A percentile compares a stretch with the other conserved stretches of the same genome.
These are phyloP conservation scores for Aspidiotus rigidus DNA, from an alignment of 2,888 invertebrate species.

Conservation along the genomic window DNA sequence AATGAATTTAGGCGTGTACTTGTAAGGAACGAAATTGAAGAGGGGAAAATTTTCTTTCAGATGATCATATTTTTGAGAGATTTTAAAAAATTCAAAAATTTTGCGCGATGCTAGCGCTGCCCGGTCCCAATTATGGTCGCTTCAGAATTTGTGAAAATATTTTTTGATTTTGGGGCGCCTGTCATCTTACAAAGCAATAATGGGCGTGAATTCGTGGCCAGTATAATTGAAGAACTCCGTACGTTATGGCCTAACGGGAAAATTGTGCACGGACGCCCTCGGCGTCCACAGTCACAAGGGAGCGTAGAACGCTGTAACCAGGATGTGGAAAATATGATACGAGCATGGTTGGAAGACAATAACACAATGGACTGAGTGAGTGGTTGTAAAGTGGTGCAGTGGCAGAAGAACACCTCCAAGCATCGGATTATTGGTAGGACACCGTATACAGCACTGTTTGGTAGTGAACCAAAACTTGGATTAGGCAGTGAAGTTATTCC, in stretches of 20 bases:
- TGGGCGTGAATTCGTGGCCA: slow-evolving; percentile 5
- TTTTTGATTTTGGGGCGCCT: slow-evolving; percentile 27
- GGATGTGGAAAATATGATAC: not conserved
- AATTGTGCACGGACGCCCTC: no score
- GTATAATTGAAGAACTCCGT: not conserved
- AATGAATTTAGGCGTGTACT: no score
- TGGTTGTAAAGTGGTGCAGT: not conserved
- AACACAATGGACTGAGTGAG: not conserved
- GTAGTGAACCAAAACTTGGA: not conserved
- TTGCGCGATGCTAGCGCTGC: no score
- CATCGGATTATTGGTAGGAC: not conserved
- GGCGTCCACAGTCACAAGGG: no score
- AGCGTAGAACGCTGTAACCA: no score
- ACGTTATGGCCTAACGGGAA: no score
- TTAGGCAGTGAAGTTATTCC: not conserved
- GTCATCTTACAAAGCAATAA: slow-evolving; percentile 19
- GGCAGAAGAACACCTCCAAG: not conserved
- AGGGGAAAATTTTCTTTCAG: no score
- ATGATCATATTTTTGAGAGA: no score
- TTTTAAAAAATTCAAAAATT: no score
- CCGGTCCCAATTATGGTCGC: no score
- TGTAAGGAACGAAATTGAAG: no score
- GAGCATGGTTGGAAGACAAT: not conserved
- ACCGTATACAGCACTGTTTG: not conserved
- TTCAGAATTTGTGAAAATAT: slow-evolving; percentile 36